Evolutionary conservation across 2,797 vertebrate genomes (phyloP).

Genomic region (Sebastes melanostomus): DNA sequence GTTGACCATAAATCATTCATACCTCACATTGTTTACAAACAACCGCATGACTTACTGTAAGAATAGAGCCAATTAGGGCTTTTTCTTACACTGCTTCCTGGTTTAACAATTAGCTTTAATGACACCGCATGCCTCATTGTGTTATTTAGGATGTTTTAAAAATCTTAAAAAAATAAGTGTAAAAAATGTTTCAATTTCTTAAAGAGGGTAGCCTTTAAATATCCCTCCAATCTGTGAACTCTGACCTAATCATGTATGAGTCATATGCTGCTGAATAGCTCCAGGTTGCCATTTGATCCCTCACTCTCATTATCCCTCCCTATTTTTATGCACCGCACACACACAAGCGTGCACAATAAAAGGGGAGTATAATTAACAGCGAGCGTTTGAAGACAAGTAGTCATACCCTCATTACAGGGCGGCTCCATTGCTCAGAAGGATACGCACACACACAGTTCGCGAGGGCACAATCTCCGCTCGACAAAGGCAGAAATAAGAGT

Average conservation of each 20-base stretch:
- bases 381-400: constrained; percentile 55
- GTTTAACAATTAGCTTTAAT: not conserved
- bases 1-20: constrained; percentile 32
- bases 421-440: constrained; percentile 37
- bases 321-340: constrained; percentile 8
- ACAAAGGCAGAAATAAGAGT: constrained; percentile 59
- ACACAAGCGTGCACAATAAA: constrained; percentile 20
- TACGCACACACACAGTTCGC: not conserved
- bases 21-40: constrained; percentile 2
- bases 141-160: not conserved
- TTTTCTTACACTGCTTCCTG: not conserved
- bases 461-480: constrained; percentile 45
- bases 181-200: not conserved
- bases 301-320: not conserved
- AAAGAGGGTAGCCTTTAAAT: not conserved
- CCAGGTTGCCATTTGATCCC: constrained; percentile 36
- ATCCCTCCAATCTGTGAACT: constrained; percentile 7
- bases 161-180: not conserved
- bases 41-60: not conserved
- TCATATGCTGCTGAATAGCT: constrained; percentile 32
- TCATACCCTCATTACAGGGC: constrained; percentile 66
- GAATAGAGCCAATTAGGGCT: constrained; percentile 2
- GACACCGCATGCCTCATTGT: not conserved
- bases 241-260: constrained; percentile 17
- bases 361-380: constrained; percentile 61